Evolutionary conservation across 35 echinoderm and acorn worm species (phyloP), one percentile per base, ranked within the genome.

Genomic region (Stichopus chloronotus): DNA sequence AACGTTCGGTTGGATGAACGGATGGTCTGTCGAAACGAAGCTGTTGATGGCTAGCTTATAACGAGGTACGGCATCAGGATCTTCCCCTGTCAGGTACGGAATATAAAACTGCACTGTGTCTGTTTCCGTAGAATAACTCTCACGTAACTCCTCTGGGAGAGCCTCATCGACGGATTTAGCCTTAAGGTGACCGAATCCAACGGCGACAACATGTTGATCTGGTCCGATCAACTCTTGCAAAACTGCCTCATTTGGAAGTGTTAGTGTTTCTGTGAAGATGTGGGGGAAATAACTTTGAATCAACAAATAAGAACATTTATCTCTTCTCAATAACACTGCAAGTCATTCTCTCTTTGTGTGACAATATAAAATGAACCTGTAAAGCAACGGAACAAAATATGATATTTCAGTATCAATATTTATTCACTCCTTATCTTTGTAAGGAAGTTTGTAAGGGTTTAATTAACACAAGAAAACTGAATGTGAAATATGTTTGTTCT

Each of bases 21-120:
- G 43, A 55, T 83, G 53, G 16, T 55, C 52, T 5, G 80, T 83
- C 10, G 80, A 83, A 8, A 83, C 80, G 13, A 55, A 83, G 13
- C 80, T 83, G 11, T 7, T 20, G 7, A 83, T 30, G 4, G 80
- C 80, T 16, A 83, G 16, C 5, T 83, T 83, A 53, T 83, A 83
- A 4, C 1, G 53, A 53, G 80, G 80, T 56, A 4, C 12, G 19
- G 80, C 80, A 57, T 13, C 25, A 1, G 43, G 52, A 30, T 83
- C 80, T 83, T 53, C 6, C 12, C 80, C 80, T 55, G 80, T 83
- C 16, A 83, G 80, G n/a, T 55, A 83, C 52, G 80, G 80, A 19
- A 83, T 83, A 14, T n/a, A 83, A 57, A 83, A 83, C 80, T 83
- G 80, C 20, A 83, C 80, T 30, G 80, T 83, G 9, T 83, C 80